Conservation (phyloP, 2,888 invertebrate species). For the Crematogaster levior region DNA sequence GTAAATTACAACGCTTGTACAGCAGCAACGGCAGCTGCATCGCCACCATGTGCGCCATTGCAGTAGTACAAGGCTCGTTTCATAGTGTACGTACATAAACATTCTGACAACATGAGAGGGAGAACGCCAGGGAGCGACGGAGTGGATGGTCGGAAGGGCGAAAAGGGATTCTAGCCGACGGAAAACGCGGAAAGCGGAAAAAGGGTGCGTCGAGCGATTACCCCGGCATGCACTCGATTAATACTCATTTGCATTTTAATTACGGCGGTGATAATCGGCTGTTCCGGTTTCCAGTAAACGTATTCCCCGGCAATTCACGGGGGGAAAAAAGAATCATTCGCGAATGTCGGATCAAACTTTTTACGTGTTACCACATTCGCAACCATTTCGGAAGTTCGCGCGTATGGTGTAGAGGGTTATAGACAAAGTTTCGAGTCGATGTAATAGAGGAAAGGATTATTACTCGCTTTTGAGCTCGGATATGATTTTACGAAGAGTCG, state of each 20-base stretch:
- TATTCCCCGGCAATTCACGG: conserved; percentile 46
- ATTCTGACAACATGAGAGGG: conserved; percentile 27
- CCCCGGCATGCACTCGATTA: conserved; percentile 70
- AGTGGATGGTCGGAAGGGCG: neutral
- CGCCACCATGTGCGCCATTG: conserved; percentile 72
- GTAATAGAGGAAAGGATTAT: neutral
- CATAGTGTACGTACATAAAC: conserved; percentile 55
- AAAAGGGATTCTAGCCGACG: neutral
- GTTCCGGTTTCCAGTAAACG: conserved; percentile 64
- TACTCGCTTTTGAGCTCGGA: neutral
- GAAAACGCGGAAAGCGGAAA: conserved; percentile 42
- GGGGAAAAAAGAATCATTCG: conserved; percentile 9
- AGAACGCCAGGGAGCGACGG: neutral
- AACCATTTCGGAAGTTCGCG: conserved; percentile 6
- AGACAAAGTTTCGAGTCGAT: conserved; percentile 14
- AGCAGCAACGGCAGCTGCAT: conserved; percentile 77
- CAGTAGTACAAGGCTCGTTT: conserved; percentile 71
- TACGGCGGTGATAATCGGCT: conserved; percentile 68
- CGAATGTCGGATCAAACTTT: conserved; percentile 14
- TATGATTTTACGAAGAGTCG: conserved; percentile 31
- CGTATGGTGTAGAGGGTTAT: neutral
- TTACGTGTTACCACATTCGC: neutral
- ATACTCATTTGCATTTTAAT: conserved; percentile 77
- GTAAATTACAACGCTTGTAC: conserved; percentile 80
- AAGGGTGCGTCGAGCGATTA: conserved; percentile 63